phyloP scores from a whole-genome alignment of 2,888 invertebrate genomes.

The Chrysolina haemoptera region DNA sequence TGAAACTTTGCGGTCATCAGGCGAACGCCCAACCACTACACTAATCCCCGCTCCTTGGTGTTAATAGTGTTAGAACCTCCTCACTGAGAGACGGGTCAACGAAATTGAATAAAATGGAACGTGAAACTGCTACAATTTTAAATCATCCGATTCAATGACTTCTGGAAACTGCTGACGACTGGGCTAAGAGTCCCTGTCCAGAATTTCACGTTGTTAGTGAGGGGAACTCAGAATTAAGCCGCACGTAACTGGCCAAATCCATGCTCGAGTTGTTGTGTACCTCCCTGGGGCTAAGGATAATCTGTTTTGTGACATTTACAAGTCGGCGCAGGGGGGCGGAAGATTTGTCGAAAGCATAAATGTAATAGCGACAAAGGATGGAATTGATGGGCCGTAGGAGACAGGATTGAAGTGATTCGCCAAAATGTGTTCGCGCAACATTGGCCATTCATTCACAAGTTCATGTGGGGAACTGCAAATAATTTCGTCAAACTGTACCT shows the following conservation, averaged over 20 bases:
- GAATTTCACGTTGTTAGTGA: conserved; percentile 10
- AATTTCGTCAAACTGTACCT: no score
- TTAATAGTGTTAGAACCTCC: no score
- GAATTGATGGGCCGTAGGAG: neutral
- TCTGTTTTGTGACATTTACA: conserved; percentile 44
- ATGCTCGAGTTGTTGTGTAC: conserved; percentile 44
- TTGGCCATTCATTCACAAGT: no score
- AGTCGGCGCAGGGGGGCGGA: conserved; percentile 36
- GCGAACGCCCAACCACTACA: no score
- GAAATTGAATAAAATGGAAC: neutral
- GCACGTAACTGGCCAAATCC: conserved; percentile 46
- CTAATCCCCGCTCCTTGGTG: no score
- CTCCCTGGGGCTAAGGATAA: conserved; percentile 37
- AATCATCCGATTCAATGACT: neutral
- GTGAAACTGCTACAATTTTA: neutral
- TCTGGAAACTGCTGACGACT: neutral
- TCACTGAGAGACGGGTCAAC: no score
- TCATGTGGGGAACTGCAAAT: no score
- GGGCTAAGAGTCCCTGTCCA: conserved; percentile 3
- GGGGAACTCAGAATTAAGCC: conserved; percentile 32
- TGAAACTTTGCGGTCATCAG: no score
- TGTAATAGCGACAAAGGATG: conserved; percentile 6
- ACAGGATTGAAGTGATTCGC: neutral
- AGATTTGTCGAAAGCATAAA: conserved; percentile 23
- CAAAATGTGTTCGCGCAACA: no score